Conservation (phyloP, 2,888 invertebrate genomes). For the Drosophila meridionalis region DNA sequence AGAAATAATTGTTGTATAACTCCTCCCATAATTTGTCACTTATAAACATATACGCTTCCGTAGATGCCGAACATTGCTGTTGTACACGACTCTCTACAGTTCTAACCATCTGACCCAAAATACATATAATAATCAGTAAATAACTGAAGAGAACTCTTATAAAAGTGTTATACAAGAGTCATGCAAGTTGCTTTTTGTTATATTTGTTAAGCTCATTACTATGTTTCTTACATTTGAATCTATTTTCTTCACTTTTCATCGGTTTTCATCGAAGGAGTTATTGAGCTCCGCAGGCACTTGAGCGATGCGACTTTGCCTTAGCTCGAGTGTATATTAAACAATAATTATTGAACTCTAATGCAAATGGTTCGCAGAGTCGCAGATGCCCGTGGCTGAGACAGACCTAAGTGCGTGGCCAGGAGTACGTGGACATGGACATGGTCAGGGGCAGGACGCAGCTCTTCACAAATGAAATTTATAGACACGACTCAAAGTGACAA, state of each 20-base stretch:
- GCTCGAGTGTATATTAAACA: constrained; percentile 72
- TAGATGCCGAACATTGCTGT: too few relatives aligned
- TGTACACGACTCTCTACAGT: too few relatives aligned
- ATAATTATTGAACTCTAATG: constrained; percentile 73
- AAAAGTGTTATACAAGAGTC: neutral
- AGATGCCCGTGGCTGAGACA: constrained; percentile 24
- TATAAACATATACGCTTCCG: neutral
- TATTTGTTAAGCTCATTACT: neutral
- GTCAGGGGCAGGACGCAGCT: constrained; percentile 38
- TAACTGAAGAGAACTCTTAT: neutral
- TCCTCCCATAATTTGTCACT: neutral
- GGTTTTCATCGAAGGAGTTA: neutral
- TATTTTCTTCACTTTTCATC: too few relatives aligned
- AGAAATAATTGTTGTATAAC: neutral
- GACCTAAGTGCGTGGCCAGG: constrained; percentile 47
- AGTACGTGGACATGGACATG: neutral
- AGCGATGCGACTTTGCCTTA: constrained; percentile 44
- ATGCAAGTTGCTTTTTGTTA: neutral
- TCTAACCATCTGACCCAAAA: too few relatives aligned
- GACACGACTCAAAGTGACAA: constrained; percentile 69
- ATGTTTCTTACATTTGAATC: neutral
- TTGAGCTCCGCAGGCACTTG: constrained; percentile 4
- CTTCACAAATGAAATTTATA: constrained; percentile 73
- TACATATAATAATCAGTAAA: too few relatives aligned
- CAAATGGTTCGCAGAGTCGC: constrained; percentile 51